These are phyloP conservation scores for Heliconius hortense DNA, from an alignment of 2,888 invertebrate species.

Conservation along the genomic window DNA sequence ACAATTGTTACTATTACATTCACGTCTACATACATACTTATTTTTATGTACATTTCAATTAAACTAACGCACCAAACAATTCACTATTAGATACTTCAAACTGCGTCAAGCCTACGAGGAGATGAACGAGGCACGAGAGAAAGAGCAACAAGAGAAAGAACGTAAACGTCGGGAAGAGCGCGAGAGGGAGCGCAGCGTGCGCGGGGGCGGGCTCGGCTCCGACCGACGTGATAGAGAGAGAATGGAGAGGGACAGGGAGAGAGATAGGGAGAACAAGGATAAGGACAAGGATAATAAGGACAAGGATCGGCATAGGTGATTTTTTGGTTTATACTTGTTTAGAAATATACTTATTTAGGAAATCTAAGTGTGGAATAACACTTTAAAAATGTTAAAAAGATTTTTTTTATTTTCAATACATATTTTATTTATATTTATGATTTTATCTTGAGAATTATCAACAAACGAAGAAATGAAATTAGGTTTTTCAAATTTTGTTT, in stretches of 20 bases:
- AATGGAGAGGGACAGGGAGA: slow-evolving; percentile 70
- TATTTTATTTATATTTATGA: not conserved
- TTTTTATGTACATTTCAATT: not conserved
- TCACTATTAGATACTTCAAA: slow-evolving; percentile 81
- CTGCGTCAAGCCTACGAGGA: slow-evolving; percentile 86
- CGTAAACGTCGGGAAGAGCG: slow-evolving; percentile 72
- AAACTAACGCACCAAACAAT: not conserved
- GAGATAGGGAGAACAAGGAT: slow-evolving; percentile 63
- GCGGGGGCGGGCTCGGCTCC: slow-evolving; percentile 68
- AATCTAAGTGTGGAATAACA: too few species aligned
- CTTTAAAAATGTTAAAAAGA: too few species aligned
- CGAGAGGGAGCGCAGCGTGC: slow-evolving; percentile 63
- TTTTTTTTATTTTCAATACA: not conserved
- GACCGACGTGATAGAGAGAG: slow-evolving; percentile 72
- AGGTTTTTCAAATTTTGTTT: too few species aligned
- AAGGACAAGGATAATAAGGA: slow-evolving; percentile 50
- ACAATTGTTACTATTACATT: too few species aligned
- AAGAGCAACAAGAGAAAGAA: slow-evolving; percentile 83
- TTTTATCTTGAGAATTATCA: too few species aligned
- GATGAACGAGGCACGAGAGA: slow-evolving; percentile 83
- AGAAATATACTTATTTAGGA: too few species aligned
- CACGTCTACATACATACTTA: not conserved
- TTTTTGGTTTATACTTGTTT: too few species aligned
- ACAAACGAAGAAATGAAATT: too few species aligned
- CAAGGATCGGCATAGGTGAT: slow-evolving; percentile 50